Evolutionary conservation across 2,797 vertebrate species (phyloP).

Genomic region (Urocyon cinereoargenteus): DNA sequence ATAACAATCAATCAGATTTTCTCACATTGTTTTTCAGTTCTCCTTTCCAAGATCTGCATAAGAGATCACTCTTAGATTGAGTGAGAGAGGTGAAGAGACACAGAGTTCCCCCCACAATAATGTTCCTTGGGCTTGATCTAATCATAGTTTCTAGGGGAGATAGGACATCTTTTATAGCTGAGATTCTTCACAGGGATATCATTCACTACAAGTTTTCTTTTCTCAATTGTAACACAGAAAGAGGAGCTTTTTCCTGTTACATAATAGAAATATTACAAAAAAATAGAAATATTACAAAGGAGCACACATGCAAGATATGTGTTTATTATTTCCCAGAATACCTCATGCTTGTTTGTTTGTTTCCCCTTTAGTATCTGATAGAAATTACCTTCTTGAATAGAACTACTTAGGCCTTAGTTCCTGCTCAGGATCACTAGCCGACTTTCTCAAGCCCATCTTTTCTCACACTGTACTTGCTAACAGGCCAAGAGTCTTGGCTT

Average conservation of each 20-base stretch:
- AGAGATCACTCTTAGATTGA: not conserved
- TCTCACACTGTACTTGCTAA: not conserved
- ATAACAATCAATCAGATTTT: not conserved
- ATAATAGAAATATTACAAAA: not conserved
- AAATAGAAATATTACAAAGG: not conserved
- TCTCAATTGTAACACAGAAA: not conserved
- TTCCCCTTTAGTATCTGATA: not conserved
- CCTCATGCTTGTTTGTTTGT: not conserved
- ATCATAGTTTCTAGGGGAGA: not conserved
- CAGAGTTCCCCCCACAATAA: not conserved
- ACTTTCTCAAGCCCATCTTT: not conserved
- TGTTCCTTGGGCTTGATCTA: not conserved
- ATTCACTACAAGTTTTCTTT: not conserved
- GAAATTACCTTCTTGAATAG: not conserved
- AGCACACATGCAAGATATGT: not conserved
- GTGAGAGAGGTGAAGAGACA: not conserved
- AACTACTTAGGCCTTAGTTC: not conserved
- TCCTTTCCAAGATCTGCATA: not conserved
- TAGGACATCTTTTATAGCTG: not conserved
- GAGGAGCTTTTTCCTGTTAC: not conserved
- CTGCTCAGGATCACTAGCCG: not conserved
- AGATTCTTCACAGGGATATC: not conserved
- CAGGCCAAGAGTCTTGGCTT: not conserved
- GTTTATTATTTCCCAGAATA: slow-evolving; percentile 20
- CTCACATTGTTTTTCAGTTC: not conserved